These are phyloP conservation scores for Pandemis cinnamomeana DNA, from an alignment of 2,888 invertebrate species.

Conservation along the genomic window DNA sequence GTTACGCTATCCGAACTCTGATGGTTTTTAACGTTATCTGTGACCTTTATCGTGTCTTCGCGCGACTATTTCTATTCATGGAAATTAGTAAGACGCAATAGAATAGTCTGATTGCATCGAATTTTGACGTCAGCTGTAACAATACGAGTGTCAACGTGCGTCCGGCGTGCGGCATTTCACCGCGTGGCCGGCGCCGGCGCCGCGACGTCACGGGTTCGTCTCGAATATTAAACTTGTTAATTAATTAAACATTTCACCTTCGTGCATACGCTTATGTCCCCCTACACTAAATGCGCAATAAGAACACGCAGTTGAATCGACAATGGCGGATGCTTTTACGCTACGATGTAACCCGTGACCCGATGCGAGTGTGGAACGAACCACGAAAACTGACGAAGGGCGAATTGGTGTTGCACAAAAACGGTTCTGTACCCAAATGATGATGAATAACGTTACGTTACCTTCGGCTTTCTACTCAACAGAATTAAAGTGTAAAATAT, in stretches of 20 bases:
- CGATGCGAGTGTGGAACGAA: slow-evolving; percentile 11
- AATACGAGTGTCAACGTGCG: background rate
- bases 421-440: too few relatives aligned
- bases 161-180: slow-evolving; percentile 48
- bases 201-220: slow-evolving; percentile 51
- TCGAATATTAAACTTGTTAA: slow-evolving; percentile 67
- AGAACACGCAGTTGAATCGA: slow-evolving; percentile 29
- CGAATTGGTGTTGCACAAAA: too few relatives aligned
- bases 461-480: too few relatives aligned
- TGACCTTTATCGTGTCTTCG: slow-evolving; percentile 2
- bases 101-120: slow-evolving; percentile 22
- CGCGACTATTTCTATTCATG: slow-evolving; percentile 15
- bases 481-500: too few relatives aligned
- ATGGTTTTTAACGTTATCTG: background rate
- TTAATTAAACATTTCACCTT: slow-evolving; percentile 63
- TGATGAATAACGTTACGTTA: too few relatives aligned
- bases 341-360: slow-evolving; percentile 27
- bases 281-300: slow-evolving; percentile 47
- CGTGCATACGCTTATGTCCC: slow-evolving; percentile 54
- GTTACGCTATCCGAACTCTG: slow-evolving; percentile 4
- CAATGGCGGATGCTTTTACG: slow-evolving; percentile 26
- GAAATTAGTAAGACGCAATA: slow-evolving; percentile 37
- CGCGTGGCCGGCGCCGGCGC: slow-evolving; percentile 37
- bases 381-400: background rate
- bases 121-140: slow-evolving; percentile 31